Percentiles rank a stretch among this genome's conserved stretches.
phyloP scores from a whole-genome alignment of 2,113 vertebrate genomes.

The Marcusenius ussheri region DNA sequence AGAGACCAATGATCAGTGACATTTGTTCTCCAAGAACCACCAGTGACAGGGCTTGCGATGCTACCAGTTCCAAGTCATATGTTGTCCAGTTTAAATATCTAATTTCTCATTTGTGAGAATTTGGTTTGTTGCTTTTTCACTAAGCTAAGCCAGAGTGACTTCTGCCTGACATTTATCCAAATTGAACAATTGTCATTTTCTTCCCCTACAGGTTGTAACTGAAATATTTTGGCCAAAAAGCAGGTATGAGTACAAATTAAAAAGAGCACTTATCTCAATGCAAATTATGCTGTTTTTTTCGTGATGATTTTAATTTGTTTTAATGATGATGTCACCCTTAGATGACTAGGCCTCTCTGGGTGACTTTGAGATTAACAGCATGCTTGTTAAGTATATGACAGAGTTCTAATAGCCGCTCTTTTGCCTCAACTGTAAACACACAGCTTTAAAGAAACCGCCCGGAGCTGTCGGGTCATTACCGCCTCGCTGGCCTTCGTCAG shows the following conservation, averaged over 20 bases:
- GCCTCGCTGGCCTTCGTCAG: slow-evolving; percentile 64
- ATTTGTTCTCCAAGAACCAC: not conserved
- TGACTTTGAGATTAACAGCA: not conserved
- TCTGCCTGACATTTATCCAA: not conserved
- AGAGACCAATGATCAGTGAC: not conserved
- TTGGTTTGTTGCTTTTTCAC: not conserved
- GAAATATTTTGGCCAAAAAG: slow-evolving; percentile 6
- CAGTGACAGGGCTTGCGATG: not conserved
- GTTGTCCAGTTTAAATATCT: not conserved
- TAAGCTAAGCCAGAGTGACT: not conserved
- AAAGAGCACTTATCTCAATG: not conserved
- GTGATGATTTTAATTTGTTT: not conserved
- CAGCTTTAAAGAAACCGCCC: slow-evolving; percentile 36
- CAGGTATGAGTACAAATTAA: slow-evolving; percentile 28
- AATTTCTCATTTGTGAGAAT: not conserved
- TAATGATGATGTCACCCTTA: not conserved
- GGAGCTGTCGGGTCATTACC: slow-evolving; percentile 39
- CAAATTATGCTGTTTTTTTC: not conserved
- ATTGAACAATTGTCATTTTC: slow-evolving; percentile 30
- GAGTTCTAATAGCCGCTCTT: not conserved
- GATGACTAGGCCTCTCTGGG: not conserved
- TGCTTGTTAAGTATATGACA: not conserved
- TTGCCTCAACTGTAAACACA: not conserved
- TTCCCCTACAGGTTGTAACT: slow-evolving; percentile 48
- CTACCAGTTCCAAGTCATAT: not conserved